These are phyloP conservation scores for Drosophila macrospina DNA, from an alignment of 2,888 invertebrate genomes.

Conservation along the genomic window DNA sequence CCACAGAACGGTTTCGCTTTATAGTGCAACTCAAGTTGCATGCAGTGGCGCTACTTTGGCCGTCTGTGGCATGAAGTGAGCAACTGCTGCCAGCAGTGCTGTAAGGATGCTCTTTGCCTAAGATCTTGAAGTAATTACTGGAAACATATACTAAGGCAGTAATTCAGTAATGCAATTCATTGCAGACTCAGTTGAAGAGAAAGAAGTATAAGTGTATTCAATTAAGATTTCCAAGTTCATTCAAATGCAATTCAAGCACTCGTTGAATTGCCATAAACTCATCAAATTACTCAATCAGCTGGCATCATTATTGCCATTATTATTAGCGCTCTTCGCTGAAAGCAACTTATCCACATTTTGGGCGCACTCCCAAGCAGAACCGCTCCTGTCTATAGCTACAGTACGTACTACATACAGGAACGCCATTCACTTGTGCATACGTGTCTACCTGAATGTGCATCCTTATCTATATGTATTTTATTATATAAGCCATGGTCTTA, in stretches of 20 bases:
- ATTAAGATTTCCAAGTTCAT: no score
- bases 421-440: conserved; percentile 11
- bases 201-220: no score
- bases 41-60: conserved; percentile 27
- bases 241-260: no score
- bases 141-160: no score
- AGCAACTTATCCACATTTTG: background rate
- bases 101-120: background rate
- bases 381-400: conserved; percentile 29
- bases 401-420: background rate
- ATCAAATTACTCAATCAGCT: no score
- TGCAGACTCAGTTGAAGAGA: no score
- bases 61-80: conserved; percentile 1
- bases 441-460: conserved; percentile 14
- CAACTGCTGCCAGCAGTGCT: conserved; percentile 24
- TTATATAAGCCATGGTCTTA: conserved; percentile 56
- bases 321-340: background rate
- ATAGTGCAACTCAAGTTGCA: conserved; percentile 58
- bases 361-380: background rate
- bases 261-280: no score
- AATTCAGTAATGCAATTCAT: no score
- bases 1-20: conserved; percentile 40
- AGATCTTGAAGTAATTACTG: conserved; percentile 7
- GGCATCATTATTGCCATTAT: no score
- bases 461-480: conserved; percentile 51